These are phyloP conservation scores for Megaceryle maxima DNA, from an alignment of 2,113 vertebrate species.

Conservation along the genomic window DNA sequence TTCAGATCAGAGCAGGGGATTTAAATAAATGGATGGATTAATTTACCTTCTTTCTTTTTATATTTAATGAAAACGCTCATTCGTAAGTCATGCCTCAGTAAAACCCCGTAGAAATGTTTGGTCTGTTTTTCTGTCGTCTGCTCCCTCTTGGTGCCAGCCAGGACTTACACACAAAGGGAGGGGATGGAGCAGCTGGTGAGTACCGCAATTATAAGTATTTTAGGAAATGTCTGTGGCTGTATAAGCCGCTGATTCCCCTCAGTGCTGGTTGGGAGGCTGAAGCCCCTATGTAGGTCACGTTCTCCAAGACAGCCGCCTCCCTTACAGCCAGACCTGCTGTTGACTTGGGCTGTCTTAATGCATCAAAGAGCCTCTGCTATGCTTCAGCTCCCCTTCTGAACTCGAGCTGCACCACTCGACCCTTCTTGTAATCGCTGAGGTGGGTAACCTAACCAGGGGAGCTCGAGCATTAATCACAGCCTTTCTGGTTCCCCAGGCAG, in stretches of 20 bases:
- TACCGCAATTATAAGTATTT: background rate
- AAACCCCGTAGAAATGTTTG: background rate
- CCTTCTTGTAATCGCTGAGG: slow-evolving; percentile 37
- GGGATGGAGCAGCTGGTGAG: background rate
- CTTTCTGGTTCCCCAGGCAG: background rate
- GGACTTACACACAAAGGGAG: background rate
- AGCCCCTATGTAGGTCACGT: slow-evolving; percentile 62
- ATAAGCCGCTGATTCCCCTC: slow-evolving; percentile 22
- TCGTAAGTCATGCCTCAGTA: slow-evolving; percentile 2
- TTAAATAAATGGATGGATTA: slow-evolving; percentile 20
- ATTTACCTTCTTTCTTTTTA: slow-evolving; percentile 2
- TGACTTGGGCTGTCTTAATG: slow-evolving; percentile 49
- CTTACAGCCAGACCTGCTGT: slow-evolving; percentile 50
- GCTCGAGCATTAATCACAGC: background rate
- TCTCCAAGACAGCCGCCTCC: slow-evolving; percentile 40
- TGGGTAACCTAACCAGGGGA: slow-evolving; percentile 31
- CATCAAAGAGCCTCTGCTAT: slow-evolving; percentile 31
- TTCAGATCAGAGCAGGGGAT: slow-evolving; percentile 2
- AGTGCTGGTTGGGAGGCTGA: slow-evolving; percentile 34
- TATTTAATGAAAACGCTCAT: slow-evolving; percentile 23
- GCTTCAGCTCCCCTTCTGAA: slow-evolving; percentile 52
- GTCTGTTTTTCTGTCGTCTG: background rate
- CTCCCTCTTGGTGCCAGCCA: background rate
- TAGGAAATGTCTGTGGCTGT: slow-evolving; percentile 1
- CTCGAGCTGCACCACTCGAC: background rate